Conservation (phyloP, 2,113 vertebrate species). For the Muntiacus reevesi region DNA sequence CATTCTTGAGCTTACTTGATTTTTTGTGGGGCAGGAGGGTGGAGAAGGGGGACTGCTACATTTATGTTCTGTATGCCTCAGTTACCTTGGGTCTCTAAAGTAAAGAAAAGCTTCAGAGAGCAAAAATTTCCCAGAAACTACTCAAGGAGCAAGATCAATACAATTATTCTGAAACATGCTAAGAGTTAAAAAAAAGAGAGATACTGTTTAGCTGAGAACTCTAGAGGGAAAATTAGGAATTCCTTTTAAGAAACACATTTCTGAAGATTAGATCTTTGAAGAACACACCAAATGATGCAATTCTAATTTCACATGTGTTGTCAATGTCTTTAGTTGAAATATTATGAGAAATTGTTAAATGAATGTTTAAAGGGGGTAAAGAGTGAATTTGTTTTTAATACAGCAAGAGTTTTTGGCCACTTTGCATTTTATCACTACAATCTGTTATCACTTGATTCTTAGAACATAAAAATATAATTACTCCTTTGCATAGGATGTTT, state of each 20-base stretch:
- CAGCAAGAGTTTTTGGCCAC: neutral
- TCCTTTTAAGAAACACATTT: slow-evolving; percentile 34
- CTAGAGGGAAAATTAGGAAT: slow-evolving; percentile 9
- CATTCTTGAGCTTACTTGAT: neutral
- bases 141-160: slow-evolving; percentile 37
- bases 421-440: neutral
- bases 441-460: neutral
- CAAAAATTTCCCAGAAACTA: slow-evolving; percentile 16
- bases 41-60: neutral
- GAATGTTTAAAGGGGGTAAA: neutral
- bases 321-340: slow-evolving; percentile 13
- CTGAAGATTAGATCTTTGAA: neutral
- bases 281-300: slow-evolving; percentile 22
- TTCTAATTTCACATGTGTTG: slow-evolving; percentile 1
- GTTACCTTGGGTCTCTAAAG: slow-evolving; percentile 2
- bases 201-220: neutral
- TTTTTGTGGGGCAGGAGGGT: neutral
- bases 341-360: neutral
- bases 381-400: neutral
- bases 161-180: slow-evolving; percentile 49
- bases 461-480: slow-evolving; percentile 20
- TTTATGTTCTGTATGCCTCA: neutral
- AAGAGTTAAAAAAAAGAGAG: slow-evolving; percentile 12
- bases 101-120: slow-evolving; percentile 25
- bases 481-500: neutral